Evolutionary conservation across 2,113 vertebrate genomes (phyloP).

Genomic region (Crocuta crocuta): DNA sequence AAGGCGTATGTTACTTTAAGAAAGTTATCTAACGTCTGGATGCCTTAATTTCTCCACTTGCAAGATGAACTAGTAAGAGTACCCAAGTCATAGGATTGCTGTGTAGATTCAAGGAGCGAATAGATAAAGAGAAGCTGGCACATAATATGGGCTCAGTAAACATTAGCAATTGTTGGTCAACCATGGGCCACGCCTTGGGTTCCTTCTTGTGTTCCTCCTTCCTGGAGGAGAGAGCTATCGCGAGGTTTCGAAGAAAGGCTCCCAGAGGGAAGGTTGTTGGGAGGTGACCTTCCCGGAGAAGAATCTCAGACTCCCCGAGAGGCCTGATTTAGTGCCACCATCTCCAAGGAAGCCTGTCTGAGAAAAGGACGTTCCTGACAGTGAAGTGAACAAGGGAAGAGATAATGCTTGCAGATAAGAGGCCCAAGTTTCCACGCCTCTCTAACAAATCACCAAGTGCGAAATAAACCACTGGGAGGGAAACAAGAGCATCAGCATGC

Average conservation of each 20-base stretch:
- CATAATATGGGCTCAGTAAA: background rate
- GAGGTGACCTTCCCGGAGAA: background rate
- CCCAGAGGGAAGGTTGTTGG: background rate
- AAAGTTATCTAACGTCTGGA: background rate
- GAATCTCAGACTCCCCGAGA: background rate
- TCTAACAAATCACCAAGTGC: background rate
- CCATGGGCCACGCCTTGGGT: no score
- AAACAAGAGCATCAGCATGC: background rate
- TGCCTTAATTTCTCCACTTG: background rate
- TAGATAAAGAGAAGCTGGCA: background rate
- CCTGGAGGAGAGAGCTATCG: background rate
- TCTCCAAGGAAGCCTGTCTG: background rate
- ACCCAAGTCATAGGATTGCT: background rate
- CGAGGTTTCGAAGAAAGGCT: background rate
- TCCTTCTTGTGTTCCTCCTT: background rate
- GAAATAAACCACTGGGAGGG: background rate
- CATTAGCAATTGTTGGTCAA: background rate
- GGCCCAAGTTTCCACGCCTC: background rate
- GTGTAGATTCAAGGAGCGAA: background rate
- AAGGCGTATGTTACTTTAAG: background rate
- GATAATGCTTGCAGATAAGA: background rate
- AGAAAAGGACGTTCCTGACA: background rate
- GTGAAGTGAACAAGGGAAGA: background rate
- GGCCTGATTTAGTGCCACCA: background rate
- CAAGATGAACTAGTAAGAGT: background rate